Evolutionary conservation across 2,888 invertebrate genomes (phyloP).

Genomic region (Priocnemis perturbator): DNA sequence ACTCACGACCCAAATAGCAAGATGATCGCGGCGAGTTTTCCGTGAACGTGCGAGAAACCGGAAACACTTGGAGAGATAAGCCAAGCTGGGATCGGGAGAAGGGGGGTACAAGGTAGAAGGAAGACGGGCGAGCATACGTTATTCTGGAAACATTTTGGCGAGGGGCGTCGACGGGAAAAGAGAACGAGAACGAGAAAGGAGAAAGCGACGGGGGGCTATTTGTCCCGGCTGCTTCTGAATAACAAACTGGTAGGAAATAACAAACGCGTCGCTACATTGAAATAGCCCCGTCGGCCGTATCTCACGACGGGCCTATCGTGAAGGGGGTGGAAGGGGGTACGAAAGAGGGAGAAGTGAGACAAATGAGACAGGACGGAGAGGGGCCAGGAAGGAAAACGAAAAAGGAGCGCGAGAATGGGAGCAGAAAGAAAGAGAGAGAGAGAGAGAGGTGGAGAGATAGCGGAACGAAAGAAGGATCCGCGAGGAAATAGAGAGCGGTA

Average conservation of each 20-base stretch:
- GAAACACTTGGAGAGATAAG: neutral
- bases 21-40: too few species aligned
- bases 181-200: slow-evolving; percentile 24
- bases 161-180: slow-evolving; percentile 2
- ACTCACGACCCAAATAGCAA: too few species aligned
- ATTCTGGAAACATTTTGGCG: slow-evolving; percentile 36
- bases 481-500: slow-evolving; percentile 9
- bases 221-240: slow-evolving; percentile 65
- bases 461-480: slow-evolving; percentile 25
- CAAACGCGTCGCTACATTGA: slow-evolving; percentile 74
- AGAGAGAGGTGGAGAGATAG: slow-evolving; percentile 21
- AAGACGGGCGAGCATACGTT: slow-evolving; percentile 51
- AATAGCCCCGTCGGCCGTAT: slow-evolving; percentile 70
- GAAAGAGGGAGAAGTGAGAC: too few species aligned
- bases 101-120: slow-evolving; percentile 3
- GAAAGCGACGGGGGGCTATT: slow-evolving; percentile 51
- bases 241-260: slow-evolving; percentile 74
- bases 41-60: neutral
- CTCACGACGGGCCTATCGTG: slow-evolving; percentile 55
- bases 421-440: slow-evolving; percentile 26
- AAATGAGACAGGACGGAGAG: slow-evolving; percentile 7
- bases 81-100: slow-evolving; percentile 13
- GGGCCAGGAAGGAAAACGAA: neutral
- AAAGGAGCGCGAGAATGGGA: neutral
- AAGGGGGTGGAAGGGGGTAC: neutral